Percentiles rank a stretch among this genome's conserved stretches.
These are phyloP conservation scores for Conus betulinus DNA, from an alignment of 1,140 invertebrate species.

Conservation along the genomic window DNA sequence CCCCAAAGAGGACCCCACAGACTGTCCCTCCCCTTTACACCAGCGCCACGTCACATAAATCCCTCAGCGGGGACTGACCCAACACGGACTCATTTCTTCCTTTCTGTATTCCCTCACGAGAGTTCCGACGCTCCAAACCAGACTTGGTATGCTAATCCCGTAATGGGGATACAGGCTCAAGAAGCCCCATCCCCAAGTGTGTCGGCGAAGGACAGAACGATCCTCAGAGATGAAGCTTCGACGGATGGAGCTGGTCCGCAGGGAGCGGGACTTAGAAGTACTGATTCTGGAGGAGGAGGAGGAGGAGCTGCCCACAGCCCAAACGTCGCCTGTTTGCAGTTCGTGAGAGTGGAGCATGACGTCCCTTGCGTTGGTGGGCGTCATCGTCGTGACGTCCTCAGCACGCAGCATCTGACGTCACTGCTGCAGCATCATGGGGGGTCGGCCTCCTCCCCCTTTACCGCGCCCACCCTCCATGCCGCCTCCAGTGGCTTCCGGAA, in stretches of 20 bases:
- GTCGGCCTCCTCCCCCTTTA: constrained; percentile 10
- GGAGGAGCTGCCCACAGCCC: neutral
- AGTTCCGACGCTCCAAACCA: neutral
- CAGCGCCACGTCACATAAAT: neutral
- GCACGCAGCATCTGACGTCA: neutral
- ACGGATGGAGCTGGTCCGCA: neutral
- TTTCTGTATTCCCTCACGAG: neutral
- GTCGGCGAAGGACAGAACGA: neutral
- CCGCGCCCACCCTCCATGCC: neutral
- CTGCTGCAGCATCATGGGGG: constrained; percentile 22
- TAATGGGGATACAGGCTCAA: neutral
- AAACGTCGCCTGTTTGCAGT: neutral
- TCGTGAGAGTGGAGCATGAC: constrained; percentile 9
- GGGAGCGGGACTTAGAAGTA: too few species aligned
- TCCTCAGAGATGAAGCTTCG: neutral
- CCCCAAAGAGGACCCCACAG: neutral
- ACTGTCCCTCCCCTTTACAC: neutral
- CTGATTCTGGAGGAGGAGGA: neutral
- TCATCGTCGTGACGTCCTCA: neutral
- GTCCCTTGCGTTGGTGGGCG: neutral
- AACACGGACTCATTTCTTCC: neutral
- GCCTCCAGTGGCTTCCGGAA: constrained; percentile 10
- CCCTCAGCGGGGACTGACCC: neutral
- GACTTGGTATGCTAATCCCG: neutral
- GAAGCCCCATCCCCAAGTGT: neutral